phyloP scores from a whole-genome alignment of 2,888 invertebrate species.

The Cheilosia impressa region DNA sequence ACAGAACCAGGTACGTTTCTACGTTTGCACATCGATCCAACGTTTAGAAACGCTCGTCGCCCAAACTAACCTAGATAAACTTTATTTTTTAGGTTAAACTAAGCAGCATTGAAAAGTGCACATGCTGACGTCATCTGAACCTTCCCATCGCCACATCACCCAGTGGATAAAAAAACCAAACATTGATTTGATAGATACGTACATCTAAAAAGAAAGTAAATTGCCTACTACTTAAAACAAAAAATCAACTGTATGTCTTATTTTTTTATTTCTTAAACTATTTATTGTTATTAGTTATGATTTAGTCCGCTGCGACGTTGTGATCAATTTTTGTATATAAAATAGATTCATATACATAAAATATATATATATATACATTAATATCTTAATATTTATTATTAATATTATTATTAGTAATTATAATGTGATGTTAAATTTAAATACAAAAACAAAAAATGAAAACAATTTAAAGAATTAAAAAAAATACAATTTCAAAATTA shows the following conservation, averaged over 20 bases:
- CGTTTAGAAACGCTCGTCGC: neutral
- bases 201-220: neutral
- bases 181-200: conserved; percentile 30
- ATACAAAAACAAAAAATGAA: conserved; percentile 57
- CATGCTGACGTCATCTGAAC: conserved; percentile 23
- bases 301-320: conserved; percentile 74
- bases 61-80: conserved; percentile 22
- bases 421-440: conserved; percentile 81
- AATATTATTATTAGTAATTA: conserved; percentile 76
- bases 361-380: conserved; percentile 69
- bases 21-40: conserved; percentile 60
- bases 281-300: conserved; percentile 70
- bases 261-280: conserved; percentile 68
- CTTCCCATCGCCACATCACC: conserved; percentile 14
- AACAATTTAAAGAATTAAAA: conserved; percentile 52
- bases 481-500: conserved; percentile 57
- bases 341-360: conserved; percentile 75
- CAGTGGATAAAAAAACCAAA: conserved; percentile 27
- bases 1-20: conserved; percentile 21
- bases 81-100: conserved; percentile 53
- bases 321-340: conserved; percentile 76
- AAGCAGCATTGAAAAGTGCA: conserved; percentile 33
- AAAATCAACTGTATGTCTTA: conserved; percentile 35
- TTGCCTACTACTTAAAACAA: conserved; percentile 51
- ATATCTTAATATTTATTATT: conserved; percentile 78